Evolutionary conservation across 2,888 invertebrate genomes (phyloP).

Genomic region (Drosophila fulvimacula): DNA sequence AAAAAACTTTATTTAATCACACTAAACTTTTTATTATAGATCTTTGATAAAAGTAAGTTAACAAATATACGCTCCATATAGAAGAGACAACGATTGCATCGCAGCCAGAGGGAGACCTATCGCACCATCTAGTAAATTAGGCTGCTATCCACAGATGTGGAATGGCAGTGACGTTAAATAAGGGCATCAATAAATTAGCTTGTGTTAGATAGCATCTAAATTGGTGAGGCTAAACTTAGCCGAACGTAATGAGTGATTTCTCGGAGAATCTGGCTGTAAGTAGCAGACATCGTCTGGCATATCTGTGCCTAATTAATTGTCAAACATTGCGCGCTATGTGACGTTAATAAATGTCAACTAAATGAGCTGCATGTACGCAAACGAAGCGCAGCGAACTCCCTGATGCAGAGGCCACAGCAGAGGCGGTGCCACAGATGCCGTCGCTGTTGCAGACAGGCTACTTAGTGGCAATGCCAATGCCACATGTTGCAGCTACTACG

Average conservation of each 20-base stretch:
- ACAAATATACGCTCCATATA: neutral
- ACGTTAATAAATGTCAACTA: constrained; percentile 81
- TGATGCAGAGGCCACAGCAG: constrained; percentile 9
- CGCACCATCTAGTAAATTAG: constrained; percentile 1
- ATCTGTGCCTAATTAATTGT: constrained; percentile 74
- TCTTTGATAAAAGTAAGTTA: no score
- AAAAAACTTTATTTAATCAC: neutral
- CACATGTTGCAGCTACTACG: constrained; percentile 70
- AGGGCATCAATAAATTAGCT: constrained; percentile 49
- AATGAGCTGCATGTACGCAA: constrained; percentile 77
- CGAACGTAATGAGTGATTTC: constrained; percentile 47
- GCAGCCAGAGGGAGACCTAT: neutral
- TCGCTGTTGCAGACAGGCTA: constrained; percentile 74
- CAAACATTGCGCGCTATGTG: constrained; percentile 80
- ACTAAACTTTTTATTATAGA: neutral
- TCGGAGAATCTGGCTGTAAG: constrained; percentile 11
- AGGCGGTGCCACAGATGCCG: constrained; percentile 24
- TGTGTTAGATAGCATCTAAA: constrained; percentile 29
- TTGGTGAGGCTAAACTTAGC: constrained; percentile 37
- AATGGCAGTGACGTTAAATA: constrained; percentile 25
- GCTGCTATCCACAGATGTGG: constrained; percentile 5
- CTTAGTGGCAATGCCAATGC: constrained; percentile 78
- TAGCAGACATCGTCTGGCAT: constrained; percentile 45
- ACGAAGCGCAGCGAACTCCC: constrained; percentile 64
- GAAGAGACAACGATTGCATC: neutral